Base-by-base conservation (phyloP, 2,113 vertebrate genomes). In the Euleptes europaea region DNA sequence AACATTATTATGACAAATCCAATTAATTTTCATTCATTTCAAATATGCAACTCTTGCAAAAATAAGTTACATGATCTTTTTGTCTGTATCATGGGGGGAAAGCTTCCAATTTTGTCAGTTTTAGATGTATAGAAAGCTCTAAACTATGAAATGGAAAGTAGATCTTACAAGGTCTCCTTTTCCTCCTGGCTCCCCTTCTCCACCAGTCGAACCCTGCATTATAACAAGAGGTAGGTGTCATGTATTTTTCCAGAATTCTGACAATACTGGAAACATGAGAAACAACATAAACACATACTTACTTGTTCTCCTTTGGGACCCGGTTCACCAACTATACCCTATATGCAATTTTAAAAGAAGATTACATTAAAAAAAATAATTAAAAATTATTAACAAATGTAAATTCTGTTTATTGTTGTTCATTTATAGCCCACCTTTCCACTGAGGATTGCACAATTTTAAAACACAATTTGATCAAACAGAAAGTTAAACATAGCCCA, bases 301-400 rank as follows among this genome's bases (percentile, higher is more conserved):
- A 99, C 99, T 95, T 98, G 97, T 74, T 98, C 98, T 94, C 98
- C 99, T 90, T 98, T 99, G 49, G 98, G 97, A 89, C 99, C 99
- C 65, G 90, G 73, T 72, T 98, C 97, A 84, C 99, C 98, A 42
- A 94, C 96, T 2, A 96, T 97, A 87, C 98, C 99, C 98, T 99
- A 87, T 60, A 90, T 44, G 3, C 54, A 90, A 89, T 71, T 94
- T 35, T 91, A 81, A 9, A 60, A 75, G 3, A 0, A 33, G 1
- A 33, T 31, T 31, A 2, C 78, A 63, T 93, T 26, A 11, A 15
- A 85, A 76, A 94, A 21, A 72, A 54, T 17, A 54, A 17, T 19
- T 17, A 54, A 86, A 84, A 73, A 73, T 89, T 82, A 71, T 60
- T 33, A 28, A 40, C 65, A 35, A 85, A 65, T 14, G 1, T 63